Base-by-base conservation (phyloP, 2,888 invertebrate species). In the Apamea monoglypha region DNA sequence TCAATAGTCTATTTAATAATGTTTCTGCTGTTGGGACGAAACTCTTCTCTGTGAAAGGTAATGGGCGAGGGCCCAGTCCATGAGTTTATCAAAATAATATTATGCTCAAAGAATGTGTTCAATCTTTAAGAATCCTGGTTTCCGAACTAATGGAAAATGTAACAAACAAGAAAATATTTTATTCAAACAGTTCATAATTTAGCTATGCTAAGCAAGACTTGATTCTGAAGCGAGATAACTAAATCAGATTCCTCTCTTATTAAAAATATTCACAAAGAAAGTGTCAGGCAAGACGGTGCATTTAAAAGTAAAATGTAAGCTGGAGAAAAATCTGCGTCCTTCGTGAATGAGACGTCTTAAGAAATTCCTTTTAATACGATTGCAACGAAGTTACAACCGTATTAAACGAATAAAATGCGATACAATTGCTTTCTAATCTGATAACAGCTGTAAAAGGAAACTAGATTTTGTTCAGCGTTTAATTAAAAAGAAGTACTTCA, bases 261-360 rank as follows among this genome's bases (percentile, higher is more conserved):
- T 87, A 71, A 76, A 83, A 76, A 71, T 72, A 78, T 76, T 67
- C 74, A 66, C 66, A 74, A 70, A 66, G 74, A 69, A 77, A 81
- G 53, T 87, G 76, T 78, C 76, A 80, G 64, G 44, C 29, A 10
- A 78, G 73, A 16, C 29, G 64, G 67, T 53, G 69, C 81, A 82
- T 87, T 80, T 87, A 79, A 80, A 88, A 86, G 86, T 84, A 70
- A 83, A 83, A 89, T 85, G 66, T 69, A 74, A 71, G 66, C 74
- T 74, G n/a, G 6, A 78, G 40, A 74, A 72, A 72, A 76, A 63
- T 85, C 69, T 79, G 25, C 64, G 67, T 77, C 76, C 64, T 78
- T 71, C 36, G 67, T 6, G 32, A 61, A 68, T 53, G 76, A 75
- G 69, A 36, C 18, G 36, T 36, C n/a, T 59, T 5, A 16, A 79